Evolutionary conservation across 2,113 vertebrate genomes (phyloP).

Genomic region (Theristicus caerulescens): DNA sequence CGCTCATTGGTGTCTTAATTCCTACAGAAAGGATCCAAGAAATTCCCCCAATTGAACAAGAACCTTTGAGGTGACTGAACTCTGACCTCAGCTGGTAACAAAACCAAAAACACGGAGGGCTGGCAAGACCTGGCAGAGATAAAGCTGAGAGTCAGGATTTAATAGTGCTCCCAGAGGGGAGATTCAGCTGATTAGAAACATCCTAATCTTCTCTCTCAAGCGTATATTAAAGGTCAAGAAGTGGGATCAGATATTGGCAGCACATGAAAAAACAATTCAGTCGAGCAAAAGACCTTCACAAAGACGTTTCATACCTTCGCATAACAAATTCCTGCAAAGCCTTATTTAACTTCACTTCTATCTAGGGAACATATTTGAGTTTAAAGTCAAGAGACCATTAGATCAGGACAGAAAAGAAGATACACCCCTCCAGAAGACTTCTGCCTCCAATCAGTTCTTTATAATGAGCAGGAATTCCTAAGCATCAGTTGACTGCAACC

Average conservation of each 20-base stretch:
- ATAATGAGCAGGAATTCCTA: neutral
- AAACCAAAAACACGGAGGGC: conserved; percentile 25
- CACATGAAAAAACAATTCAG: conserved; percentile 52
- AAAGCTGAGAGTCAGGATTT: conserved; percentile 29
- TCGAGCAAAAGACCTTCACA: neutral
- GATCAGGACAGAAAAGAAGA: neutral
- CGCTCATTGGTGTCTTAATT: neutral
- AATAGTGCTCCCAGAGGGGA: conserved; percentile 50
- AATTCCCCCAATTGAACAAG: neutral
- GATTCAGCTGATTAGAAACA: conserved; percentile 58
- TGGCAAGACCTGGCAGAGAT: conserved; percentile 37
- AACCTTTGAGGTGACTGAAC: conserved; percentile 41
- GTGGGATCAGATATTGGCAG: conserved; percentile 51
- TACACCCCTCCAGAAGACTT: neutral
- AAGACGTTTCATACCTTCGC: neutral
- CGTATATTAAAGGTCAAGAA: conserved; percentile 55
- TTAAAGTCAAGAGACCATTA: conserved; percentile 17
- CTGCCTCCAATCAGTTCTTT: neutral
- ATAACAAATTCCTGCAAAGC: conserved; percentile 23
- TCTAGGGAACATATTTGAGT: neutral
- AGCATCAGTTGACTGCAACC: neutral
- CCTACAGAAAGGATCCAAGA: conserved; percentile 25
- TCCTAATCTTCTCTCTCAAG: conserved; percentile 25
- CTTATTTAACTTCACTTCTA: conserved; percentile 5
- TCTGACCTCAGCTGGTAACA: conserved; percentile 31